Base-by-base conservation (phyloP, 2,113 vertebrate genomes). In the Nothoprocta pentlandii region DNA sequence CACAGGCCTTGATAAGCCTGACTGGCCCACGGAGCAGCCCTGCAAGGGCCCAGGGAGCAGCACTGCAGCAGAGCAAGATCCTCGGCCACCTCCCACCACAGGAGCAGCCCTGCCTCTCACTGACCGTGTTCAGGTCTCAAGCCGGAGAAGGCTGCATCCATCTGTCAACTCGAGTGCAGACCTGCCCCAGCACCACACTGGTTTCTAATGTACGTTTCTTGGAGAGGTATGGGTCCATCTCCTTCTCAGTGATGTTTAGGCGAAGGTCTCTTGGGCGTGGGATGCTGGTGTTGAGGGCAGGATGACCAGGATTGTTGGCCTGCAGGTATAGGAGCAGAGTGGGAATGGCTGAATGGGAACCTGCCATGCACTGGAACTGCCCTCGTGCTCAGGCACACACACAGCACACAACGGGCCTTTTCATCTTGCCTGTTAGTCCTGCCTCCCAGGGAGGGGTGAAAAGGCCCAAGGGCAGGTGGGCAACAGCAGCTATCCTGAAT, bases 401-500 rank as follows among this genome's bases (percentile, higher is more conserved):
- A 73, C 81, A 63, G 44, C 32, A 26, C 79, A 93, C 85, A 95
- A 71, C 82, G 75, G 61, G 9, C 53, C 30, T 94, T 88, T 92
- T 95, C 82, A 94, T 94, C 91, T 64, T 56, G 28, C 28, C 66
- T 87, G 74, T 56, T 61, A 71, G 92, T 86, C 66, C 90, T 94
- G 81, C 53, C 53, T 94, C 39, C 63, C 53, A 79, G 89, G 90
- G 76, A 88, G 69, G 34, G 70, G 25, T 86, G 69, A 44, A 80
- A 92, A 83, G 80, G 94, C 96, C 94, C 91, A 87, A 81, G 78
- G 95, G 95, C 91, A 91, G 87, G 94, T 91, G 93, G 90, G 94
- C 93, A 86, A 90, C 96, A 97, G 94, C 93, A 95, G 94, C 90
- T 85, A 75, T 66, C 69, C 90, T 49, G 87, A 84, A 95, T 94